phyloP scores from a whole-genome alignment of 2,888 invertebrate genomes.

The Lasioglossum marginatum region DNA sequence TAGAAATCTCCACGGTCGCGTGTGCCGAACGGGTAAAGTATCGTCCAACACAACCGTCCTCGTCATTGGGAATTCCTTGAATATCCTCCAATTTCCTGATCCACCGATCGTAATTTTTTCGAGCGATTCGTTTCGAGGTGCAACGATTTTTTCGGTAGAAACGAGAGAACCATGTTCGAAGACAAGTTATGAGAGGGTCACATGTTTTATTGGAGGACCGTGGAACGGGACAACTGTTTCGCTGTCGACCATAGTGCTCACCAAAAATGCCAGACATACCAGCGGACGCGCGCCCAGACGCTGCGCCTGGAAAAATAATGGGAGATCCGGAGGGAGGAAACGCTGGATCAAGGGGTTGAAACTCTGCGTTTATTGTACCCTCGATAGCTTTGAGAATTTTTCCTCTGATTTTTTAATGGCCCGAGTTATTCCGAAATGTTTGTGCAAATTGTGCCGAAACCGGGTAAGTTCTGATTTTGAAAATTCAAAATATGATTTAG shows the following conservation, averaged over 20 bases:
- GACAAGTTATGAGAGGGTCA: slow-evolving; percentile 2
- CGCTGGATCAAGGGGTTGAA: slow-evolving; percentile 54
- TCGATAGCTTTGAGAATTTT: not conserved
- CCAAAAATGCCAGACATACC: slow-evolving; percentile 83
- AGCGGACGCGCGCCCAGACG: slow-evolving; percentile 84
- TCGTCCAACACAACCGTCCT: slow-evolving; percentile 70
- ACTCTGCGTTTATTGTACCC: slow-evolving; percentile 17
- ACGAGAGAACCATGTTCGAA: not conserved
- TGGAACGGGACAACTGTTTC: slow-evolving; percentile 74
- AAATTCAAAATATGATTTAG: no score
- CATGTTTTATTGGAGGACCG: not conserved
- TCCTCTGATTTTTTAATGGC: not conserved
- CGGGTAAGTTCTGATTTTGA: not conserved
- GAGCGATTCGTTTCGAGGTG: not conserved
- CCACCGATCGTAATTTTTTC: not conserved
- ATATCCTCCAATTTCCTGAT: slow-evolving; percentile 12
- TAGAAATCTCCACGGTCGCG: slow-evolving; percentile 83
- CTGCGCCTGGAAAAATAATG: slow-evolving; percentile 76
- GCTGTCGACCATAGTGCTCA: slow-evolving; percentile 63
- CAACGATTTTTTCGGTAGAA: not conserved
- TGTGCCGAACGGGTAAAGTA: slow-evolving; percentile 79
- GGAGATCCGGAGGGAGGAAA: slow-evolving; percentile 34
- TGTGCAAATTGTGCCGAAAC: no score
- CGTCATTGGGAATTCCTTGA: not conserved
- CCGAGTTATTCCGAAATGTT: not conserved